Evolutionary conservation across 1,140 invertebrate species (phyloP).

Genomic region (Pectinophora gossypiella): DNA sequence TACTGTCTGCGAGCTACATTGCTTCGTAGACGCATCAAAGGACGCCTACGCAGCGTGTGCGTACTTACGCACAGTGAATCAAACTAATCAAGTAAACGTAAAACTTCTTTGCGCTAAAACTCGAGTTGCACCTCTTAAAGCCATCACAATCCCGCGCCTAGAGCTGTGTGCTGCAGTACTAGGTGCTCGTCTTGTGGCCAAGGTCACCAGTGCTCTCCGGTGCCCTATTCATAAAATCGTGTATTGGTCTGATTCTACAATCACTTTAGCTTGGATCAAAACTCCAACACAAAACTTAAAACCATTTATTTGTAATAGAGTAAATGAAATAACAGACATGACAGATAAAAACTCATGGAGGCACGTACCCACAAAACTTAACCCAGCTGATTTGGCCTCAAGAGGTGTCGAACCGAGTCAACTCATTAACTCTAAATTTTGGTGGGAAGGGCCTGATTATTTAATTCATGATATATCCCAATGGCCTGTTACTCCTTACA

Average conservation of each 20-base stretch:
- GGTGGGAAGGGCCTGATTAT: conserved; percentile 10
- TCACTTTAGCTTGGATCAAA: conserved; percentile 9
- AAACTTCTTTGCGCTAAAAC: conserved; percentile 1
- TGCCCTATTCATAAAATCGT: not conserved
- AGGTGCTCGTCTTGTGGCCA: not conserved
- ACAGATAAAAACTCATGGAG: conserved; percentile 6
- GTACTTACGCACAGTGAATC: not conserved
- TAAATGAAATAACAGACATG: conserved; percentile 10
- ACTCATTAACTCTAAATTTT: not conserved
- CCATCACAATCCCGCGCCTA: conserved; percentile 6
- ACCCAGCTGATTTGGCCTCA: conserved; percentile 13
- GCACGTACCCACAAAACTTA: not conserved
- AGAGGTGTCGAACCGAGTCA: too few species aligned
- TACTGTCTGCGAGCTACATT: not conserved
- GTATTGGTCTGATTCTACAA: conserved; percentile 12
- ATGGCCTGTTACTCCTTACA: conserved; percentile 5
- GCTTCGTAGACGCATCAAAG: not conserved
- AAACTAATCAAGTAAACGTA: not conserved
- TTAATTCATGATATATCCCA: not conserved
- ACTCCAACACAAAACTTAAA: conserved; percentile 3
- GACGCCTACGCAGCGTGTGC: not conserved
- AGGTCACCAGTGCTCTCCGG: too few species aligned
- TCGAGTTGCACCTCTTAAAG: conserved; percentile 4
- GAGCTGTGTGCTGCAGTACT: conserved; percentile 1
- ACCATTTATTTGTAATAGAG: conserved; percentile 12